Evolutionary conservation across 2,797 vertebrate species (phyloP).

Genomic region (Phoeniculus purpureus): DNA sequence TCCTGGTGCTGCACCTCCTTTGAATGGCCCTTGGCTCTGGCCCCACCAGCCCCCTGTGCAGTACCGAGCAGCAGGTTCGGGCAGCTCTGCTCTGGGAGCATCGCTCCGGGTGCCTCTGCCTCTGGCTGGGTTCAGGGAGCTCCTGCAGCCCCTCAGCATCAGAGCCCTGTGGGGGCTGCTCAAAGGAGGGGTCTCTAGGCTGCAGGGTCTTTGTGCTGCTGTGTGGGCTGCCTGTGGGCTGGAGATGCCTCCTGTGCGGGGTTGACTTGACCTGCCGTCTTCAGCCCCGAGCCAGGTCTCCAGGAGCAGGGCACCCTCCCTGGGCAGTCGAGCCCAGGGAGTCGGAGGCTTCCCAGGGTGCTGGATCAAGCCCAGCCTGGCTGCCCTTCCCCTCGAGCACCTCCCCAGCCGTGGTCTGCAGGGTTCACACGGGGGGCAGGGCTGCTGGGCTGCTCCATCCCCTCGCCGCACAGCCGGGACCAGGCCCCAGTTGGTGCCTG

Average conservation of each 20-base stretch:
- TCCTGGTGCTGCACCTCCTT: no score
- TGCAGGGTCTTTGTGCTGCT: background rate
- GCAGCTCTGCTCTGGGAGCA: no score
- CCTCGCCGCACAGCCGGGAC: background rate
- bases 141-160: background rate
- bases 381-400: background rate
- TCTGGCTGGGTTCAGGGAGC: no score
- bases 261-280: background rate
- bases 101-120: no score
- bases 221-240: fast-evolving
- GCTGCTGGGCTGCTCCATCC: background rate
- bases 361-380: background rate
- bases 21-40: no score
- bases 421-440: background rate
- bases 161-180: background rate
- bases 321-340: background rate
- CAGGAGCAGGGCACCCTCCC: background rate
- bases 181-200: background rate
- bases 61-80: background rate
- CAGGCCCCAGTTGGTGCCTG: background rate
- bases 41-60: background rate
- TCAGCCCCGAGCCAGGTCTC: background rate
- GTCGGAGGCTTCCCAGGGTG: background rate
- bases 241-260: background rate
- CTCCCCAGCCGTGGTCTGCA: background rate